Evolutionary conservation across 2,113 vertebrate species (phyloP), one percentile per base, ranked within the genome.

Genomic region (Madoqua kirkii): DNA sequence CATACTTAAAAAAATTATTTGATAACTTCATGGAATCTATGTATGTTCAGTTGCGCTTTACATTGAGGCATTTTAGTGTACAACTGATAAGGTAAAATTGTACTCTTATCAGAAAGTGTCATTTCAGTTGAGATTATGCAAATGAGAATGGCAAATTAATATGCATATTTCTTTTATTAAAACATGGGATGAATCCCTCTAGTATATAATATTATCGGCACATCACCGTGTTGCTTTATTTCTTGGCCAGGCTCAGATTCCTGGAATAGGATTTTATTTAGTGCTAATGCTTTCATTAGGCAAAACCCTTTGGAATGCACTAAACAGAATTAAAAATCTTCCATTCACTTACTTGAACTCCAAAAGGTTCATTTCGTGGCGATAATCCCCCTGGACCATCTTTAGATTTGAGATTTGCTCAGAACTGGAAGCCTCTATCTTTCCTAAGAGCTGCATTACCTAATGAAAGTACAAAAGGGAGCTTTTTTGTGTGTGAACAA

Each of bases 291-390:
- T 89, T 87, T 98, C 93, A 87, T 89, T 96, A 96, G 59, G 40
- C 48, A 79, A 89, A 98, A 96, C 40, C 2, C 31, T 81, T 98
- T 45, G 15, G 64, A 76, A 91, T 93, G 74, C 93, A 98, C 96
- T 97, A 98, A 98, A 94, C 79, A 84, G 85, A 97, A 98, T 97
- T 97, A 95, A 98, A 98, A 98, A 89, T 64, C 43, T 94, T 97
- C 59, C 52, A 86, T 98, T 98, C 96, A 98, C 99, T 98, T 98
- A 99, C 99, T 98, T 99, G 97, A 98, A 98, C 97, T 99, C 99
- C 98, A 99, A 98, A 97, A 98, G 96, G 81, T 99, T 98, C 92
- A 99, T 92, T 98, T 99, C 97, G 1, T 98, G 98, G 3, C 95
- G 98, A 91, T 99, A 98, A 83, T 99, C 98, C 96, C 98, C 98